phyloP scores from a whole-genome alignment of 2,113 vertebrate species.

The Odontesthes bonariensis region DNA sequence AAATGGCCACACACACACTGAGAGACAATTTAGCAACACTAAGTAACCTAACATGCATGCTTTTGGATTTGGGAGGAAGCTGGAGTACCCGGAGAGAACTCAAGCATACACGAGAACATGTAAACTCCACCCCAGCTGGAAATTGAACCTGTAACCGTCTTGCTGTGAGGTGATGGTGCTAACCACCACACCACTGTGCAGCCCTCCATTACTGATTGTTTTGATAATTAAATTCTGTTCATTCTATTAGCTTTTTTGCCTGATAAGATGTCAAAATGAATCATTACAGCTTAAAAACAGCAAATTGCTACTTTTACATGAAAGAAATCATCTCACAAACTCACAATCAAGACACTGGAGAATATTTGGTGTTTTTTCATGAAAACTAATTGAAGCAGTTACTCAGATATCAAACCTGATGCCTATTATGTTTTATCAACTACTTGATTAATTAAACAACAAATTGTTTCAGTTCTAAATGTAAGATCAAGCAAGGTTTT shows the following conservation, averaged over 20 bases:
- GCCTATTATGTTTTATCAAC: neutral
- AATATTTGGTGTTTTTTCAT: neutral
- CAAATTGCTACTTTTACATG: conserved; percentile 1
- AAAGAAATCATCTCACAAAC: neutral
- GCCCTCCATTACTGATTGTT: neutral
- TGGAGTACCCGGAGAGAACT: too few species aligned
- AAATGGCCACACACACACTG: too few species aligned
- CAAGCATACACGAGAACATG: too few species aligned
- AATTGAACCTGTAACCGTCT: too few species aligned
- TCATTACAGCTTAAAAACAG: neutral
- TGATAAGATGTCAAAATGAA: neutral
- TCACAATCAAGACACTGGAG: neutral
- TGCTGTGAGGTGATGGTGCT: too few species aligned
- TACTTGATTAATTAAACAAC: neutral
- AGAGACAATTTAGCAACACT: neutral
- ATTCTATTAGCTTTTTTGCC: neutral
- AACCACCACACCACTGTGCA: too few species aligned
- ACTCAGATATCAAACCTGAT: neutral
- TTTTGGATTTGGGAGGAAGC: too few species aligned
- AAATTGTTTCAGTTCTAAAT: neutral
- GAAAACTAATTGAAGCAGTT: neutral
- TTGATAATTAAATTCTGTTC: neutral
- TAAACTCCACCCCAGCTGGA: too few species aligned
- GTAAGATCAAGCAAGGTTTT: neutral
- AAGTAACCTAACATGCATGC: neutral